These are phyloP conservation scores for Epirrhoe tristata DNA, from an alignment of 2,888 invertebrate species.

Conservation along the genomic window DNA sequence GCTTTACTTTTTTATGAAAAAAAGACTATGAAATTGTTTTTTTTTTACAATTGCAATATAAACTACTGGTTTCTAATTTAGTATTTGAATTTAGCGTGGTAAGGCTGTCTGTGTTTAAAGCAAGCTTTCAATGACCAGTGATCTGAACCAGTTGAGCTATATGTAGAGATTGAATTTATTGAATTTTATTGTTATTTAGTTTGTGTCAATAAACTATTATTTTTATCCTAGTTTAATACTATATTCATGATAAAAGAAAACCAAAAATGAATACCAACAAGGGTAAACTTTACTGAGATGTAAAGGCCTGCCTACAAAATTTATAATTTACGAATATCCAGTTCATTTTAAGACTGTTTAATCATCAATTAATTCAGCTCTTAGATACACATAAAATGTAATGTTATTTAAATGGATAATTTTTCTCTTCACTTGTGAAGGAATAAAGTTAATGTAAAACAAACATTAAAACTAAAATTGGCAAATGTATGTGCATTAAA, in stretches of 20 bases:
- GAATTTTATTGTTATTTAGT: too few relatives aligned
- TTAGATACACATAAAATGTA: constrained; percentile 41
- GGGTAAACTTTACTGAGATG: not conserved
- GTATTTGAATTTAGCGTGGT: too few relatives aligned
- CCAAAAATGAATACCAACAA: not conserved
- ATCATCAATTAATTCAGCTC: constrained; percentile 53
- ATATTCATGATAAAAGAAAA: not conserved
- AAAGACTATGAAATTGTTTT: too few relatives aligned
- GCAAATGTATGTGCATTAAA: constrained; percentile 6
- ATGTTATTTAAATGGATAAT: constrained; percentile 42
- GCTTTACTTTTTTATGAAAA: too few relatives aligned
- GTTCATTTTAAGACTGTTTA: constrained; percentile 53
- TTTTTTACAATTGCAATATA: too few relatives aligned
- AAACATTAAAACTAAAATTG: constrained; percentile 13
- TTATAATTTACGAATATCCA: constrained; percentile 42
- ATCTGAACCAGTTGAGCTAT: too few relatives aligned
- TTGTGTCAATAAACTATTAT: too few relatives aligned
- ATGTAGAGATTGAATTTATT: too few relatives aligned
- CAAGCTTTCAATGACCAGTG: too few relatives aligned
- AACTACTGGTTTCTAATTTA: too few relatives aligned
- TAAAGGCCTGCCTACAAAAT: constrained; percentile 42
- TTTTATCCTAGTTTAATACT: too few relatives aligned
- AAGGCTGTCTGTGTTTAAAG: too few relatives aligned
- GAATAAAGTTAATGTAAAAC: constrained; percentile 26
- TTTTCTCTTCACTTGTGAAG: constrained; percentile 38